Evolutionary conservation across 1,140 invertebrate genomes (phyloP), one percentile per base, ranked within the genome.

Genomic region (Teleopsis dalmanni): DNA sequence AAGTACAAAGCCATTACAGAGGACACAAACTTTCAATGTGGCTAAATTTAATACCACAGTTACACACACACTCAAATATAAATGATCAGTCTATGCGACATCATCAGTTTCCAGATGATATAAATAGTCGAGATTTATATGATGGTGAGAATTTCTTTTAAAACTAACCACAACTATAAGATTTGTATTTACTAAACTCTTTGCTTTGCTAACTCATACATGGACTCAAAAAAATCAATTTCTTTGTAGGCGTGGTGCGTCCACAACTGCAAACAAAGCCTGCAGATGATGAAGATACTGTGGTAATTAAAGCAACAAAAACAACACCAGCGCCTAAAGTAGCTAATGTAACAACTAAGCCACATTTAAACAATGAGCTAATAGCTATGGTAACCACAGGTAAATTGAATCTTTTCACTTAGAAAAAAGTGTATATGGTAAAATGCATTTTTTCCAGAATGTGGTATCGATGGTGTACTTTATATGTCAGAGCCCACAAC

Each of bases 11-110:
- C 59, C 91, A 92, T 65, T 95, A 93, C 69, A 77, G 90, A 3
- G 87, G 88, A 31, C 87, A 91, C 66, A 91, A 93, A 69, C 82
- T 93, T 75, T 91, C 89, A n/a, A 80, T 94, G 48, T 95, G 92
- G 91, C 70, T 91, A 48, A 88, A 91, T 60, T 78, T 95, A 23
- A 84, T 95, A 51, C 92, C 92, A 3, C 88, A 92, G 62, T 72
- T 88, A n/a, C 85, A 88, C 62, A 74, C 82, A 23, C 84, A 86
- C 2, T 83, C 84, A 22, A 76, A 77, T 52, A 65, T 77, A 11
- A 81, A 84, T 54, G 84, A 87, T 61, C 77, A 85, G 51, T 84
- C 77, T 37, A 84, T 87, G 79, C 73, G 83, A n/a, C 84, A 87
- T 67, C 85, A 87, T 69, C 82, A 87, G 62, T 83, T 83, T 56